Conservation (phyloP, 2,113 vertebrate species). For the Cacatua alba region DNA sequence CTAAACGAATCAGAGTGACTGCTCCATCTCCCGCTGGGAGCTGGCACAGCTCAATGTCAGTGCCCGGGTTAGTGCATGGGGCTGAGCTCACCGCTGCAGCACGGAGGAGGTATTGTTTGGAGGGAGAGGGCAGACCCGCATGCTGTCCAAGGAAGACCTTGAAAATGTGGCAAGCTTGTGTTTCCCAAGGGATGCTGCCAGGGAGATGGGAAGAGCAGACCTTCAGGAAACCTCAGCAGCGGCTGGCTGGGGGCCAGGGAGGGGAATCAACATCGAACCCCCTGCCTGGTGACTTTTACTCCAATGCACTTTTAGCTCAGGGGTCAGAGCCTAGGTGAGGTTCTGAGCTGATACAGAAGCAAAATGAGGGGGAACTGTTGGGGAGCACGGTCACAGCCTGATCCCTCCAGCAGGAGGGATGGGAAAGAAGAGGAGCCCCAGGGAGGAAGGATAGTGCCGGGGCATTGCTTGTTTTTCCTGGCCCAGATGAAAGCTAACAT, state of each 20-base stretch:
- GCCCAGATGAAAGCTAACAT: fast-evolving
- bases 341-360: background rate
- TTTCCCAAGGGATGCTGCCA: background rate
- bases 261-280: background rate
- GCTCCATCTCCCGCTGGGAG: background rate
- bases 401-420: background rate
- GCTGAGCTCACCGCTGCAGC: background rate
- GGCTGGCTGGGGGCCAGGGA: background rate
- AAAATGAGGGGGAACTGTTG: background rate
- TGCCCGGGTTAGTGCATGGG: fast-evolving
- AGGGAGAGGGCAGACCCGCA: background rate
- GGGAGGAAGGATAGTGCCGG: background rate
- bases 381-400: background rate
- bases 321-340: background rate
- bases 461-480: background rate
- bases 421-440: background rate
- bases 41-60: background rate
- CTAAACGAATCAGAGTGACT: background rate
- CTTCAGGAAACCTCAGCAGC: background rate
- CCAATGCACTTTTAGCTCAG: fast-evolving
- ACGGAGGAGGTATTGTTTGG: fast-evolving
- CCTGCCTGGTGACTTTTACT: fast-evolving
- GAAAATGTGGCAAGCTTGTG: fast-evolving
- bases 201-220: background rate
- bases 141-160: background rate